phyloP scores from a whole-genome alignment of 2,888 invertebrate genomes.

The Oscheius onirici region DNA sequence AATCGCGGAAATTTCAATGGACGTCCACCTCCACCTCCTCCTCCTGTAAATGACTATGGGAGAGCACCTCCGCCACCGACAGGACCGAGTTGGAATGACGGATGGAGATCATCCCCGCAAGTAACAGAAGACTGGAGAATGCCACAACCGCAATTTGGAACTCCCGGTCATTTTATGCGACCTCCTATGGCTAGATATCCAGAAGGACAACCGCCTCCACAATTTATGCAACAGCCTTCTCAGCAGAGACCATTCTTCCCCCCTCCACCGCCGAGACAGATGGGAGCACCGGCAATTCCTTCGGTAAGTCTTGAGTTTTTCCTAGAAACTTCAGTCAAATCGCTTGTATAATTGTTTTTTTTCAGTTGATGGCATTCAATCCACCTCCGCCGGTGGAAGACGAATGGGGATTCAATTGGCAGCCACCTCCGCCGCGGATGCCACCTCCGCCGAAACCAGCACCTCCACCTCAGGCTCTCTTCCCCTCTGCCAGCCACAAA shows the following conservation, averaged over 20 bases:
- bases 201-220: not conserved
- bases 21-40: conserved; percentile 7
- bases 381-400: conserved; percentile 10
- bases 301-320: not conserved
- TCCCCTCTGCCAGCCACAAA: not conserved
- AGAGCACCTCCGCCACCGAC: conserved; percentile 7
- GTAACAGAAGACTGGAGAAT: not conserved
- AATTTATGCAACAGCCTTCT: not conserved
- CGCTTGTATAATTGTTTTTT: too few relatives aligned
- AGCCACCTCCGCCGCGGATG: conserved; percentile 1
- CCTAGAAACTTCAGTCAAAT: too few relatives aligned
- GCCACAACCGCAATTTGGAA: not conserved
- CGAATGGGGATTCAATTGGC: conserved; percentile 18
- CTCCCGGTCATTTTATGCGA: too few relatives aligned
- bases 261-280: not conserved
- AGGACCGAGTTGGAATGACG: not conserved
- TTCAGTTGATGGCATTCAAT: conserved; percentile 4
- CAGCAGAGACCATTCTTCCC: conserved; percentile 8
- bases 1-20: not conserved
- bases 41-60: not conserved
- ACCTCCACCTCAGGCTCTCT: not conserved
- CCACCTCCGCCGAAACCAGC: not conserved
- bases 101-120: not conserved
- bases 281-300: not conserved
- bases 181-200: not conserved